phyloP scores from a whole-genome alignment of 2,888 invertebrate genomes.

The Eustalomyia histrio region DNA sequence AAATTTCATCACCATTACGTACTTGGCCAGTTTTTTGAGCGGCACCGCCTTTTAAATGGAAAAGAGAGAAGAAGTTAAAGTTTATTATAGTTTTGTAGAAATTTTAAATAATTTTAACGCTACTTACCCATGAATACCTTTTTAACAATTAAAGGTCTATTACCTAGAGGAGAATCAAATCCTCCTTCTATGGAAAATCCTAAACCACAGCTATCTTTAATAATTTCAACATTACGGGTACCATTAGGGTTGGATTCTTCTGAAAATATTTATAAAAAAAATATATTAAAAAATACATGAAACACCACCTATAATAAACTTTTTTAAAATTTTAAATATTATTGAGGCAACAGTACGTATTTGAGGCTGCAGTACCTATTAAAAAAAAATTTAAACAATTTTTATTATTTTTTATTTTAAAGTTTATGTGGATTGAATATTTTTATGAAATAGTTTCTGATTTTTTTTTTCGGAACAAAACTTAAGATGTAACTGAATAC shows the following conservation, averaged over 20 bases:
- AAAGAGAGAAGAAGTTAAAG: neutral
- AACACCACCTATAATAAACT: too few relatives aligned
- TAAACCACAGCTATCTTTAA: slow-evolving; percentile 91
- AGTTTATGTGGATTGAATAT: too few relatives aligned
- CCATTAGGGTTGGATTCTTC: slow-evolving; percentile 73
- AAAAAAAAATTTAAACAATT: too few relatives aligned
- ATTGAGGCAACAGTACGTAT: too few relatives aligned
- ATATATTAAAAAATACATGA: slow-evolving; percentile 2
- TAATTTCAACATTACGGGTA: slow-evolving; percentile 72
- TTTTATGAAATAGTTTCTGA: too few relatives aligned
- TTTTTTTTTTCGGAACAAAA: too few relatives aligned
- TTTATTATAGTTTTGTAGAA: neutral
- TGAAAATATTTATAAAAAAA: slow-evolving; percentile 57
- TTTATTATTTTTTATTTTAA: too few relatives aligned
- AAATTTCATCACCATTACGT: slow-evolving; percentile 91
- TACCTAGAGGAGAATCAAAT: slow-evolving; percentile 92
- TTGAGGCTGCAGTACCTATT: too few relatives aligned
- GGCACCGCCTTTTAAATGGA: slow-evolving; percentile 85
- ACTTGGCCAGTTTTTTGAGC: slow-evolving; percentile 92
- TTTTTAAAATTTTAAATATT: too few relatives aligned
- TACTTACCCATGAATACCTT: slow-evolving; percentile 94
- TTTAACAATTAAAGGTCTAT: slow-evolving; percentile 92
- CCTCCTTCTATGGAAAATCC: slow-evolving; percentile 98
- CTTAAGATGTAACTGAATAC: too few relatives aligned
- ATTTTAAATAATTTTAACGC: neutral